Evolutionary conservation across 2,113 vertebrate species (phyloP), one percentile per base, ranked within the genome.

Genomic region (Brachirus orientalis): DNA sequence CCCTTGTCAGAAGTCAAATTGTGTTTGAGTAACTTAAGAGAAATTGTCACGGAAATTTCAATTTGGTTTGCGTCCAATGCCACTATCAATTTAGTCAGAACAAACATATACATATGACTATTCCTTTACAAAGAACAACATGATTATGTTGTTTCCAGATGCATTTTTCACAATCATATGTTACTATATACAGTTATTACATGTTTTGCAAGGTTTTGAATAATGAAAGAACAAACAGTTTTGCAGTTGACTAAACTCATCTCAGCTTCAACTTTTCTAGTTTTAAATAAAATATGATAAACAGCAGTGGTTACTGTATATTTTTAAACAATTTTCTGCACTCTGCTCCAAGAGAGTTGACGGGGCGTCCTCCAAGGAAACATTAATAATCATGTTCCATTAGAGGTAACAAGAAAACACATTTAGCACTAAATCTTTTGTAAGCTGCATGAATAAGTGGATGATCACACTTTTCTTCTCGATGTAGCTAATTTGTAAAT

Each of bases 1-100:
- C 90, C 93, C 94, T 96, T 96, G 95, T 98, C 96, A 96, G 90
- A 92, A 98, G 96, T 97, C 96, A 96, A 94, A 95, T 95, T 94
- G 93, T 94, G 94, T 97, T 96, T 95, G 93, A 95, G 95, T 92
- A 96, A 96, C 94, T 96, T 96, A 90, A 92, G 83, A 81, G 92
- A 93, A 96, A 96, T 95, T 96, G 96, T 96, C 95, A 94, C 90
- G 86, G 93, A 95, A 95, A 10, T 96, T 95, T 95, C 92, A 94
- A 95, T 94, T 90, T 92, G 92, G 92, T 84, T 67, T 82, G 80
- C 85, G 92, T 92, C 91, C 84, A 59, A 90, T 94, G 94, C 93
- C 94, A 93, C 91, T 93, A 91, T 93, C 93, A 88, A 95, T 96
- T 95, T 95, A 93, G 93, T 95, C 93, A 91, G 79, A 89, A 72